Evolutionary conservation across 2,113 vertebrate genomes (phyloP).

Genomic region (Stigmatopora argus): DNA sequence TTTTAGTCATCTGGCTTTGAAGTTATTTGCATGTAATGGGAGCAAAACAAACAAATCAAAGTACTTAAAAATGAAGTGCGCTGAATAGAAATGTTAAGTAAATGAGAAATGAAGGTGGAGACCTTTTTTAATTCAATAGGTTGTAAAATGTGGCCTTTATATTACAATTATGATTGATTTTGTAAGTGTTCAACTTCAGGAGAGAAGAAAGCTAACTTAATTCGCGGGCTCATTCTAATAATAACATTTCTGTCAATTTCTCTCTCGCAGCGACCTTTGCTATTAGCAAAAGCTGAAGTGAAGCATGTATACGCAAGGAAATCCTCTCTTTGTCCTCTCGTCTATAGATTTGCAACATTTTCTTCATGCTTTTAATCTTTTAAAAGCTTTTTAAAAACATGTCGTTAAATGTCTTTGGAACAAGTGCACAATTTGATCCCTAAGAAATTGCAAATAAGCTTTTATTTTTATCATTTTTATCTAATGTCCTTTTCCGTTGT

Average conservation of each 20-base stretch:
- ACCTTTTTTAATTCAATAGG: slow-evolving; percentile 1
- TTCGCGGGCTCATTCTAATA: slow-evolving; percentile 17
- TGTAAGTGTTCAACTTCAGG: not conserved
- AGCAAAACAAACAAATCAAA: slow-evolving; percentile 4
- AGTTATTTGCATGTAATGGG: slow-evolving; percentile 3
- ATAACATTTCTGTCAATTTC: slow-evolving; percentile 25
- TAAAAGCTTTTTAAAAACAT: slow-evolving; percentile 5
- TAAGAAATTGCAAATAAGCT: not conserved
- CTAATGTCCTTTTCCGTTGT: not conserved
- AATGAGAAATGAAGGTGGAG: not conserved
- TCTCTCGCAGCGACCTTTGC: slow-evolving; percentile 21
- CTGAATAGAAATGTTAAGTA: not conserved
- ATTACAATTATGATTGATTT: not conserved
- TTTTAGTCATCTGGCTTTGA: slow-evolving; percentile 18
- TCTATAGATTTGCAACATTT: slow-evolving; percentile 9
- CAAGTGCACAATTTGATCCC: not conserved
- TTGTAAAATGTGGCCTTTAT: not conserved
- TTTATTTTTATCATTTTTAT: not conserved
- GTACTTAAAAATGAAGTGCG: not conserved
- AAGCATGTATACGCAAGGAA: slow-evolving; percentile 28
- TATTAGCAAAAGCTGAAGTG: slow-evolving; percentile 10
- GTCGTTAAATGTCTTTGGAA: not conserved
- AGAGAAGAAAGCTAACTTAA: not conserved
- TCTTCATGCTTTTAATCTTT: slow-evolving; percentile 1
- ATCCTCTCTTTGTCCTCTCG: slow-evolving; percentile 43